A percentile compares a stretch with the other conserved stretches of the same genome.
These are phyloP conservation scores for Zingel zingel DNA, from an alignment of 2,113 vertebrate species.

Conservation along the genomic window DNA sequence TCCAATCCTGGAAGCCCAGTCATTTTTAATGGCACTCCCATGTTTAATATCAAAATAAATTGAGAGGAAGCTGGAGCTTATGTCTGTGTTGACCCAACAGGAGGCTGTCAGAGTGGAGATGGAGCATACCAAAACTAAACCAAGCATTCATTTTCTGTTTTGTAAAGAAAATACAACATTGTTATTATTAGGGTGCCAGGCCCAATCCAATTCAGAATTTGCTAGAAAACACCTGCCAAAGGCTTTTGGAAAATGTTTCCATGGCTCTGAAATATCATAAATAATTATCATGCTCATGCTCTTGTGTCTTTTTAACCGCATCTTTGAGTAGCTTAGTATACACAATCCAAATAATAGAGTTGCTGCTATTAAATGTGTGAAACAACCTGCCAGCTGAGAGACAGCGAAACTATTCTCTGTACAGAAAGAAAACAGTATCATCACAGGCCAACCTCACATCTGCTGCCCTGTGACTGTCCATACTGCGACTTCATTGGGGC, in stretches of 20 bases:
- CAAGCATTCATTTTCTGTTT: conserved; percentile 56
- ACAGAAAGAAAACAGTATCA: conserved; percentile 31
- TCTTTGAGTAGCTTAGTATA: conserved; percentile 54
- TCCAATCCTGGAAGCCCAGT: conserved; percentile 53
- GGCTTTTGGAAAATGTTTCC: conserved; percentile 76
- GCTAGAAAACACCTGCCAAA: conserved; percentile 66
- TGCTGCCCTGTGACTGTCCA: conserved; percentile 36
- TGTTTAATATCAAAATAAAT: conserved; percentile 70
- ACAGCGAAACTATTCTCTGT: conserved; percentile 27
- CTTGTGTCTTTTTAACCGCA: conserved; percentile 55
- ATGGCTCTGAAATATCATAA: conserved; percentile 75
- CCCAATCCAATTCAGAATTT: conserved; percentile 66
- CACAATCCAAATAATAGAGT: conserved; percentile 57
- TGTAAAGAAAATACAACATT: conserved; percentile 51
- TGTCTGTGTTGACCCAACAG: conserved; percentile 47
- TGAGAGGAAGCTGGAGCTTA: conserved; percentile 49
- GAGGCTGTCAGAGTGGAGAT: conserved; percentile 63
- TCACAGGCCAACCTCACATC: conserved; percentile 26
- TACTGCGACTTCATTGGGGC: conserved; percentile 31
- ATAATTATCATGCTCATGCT: conserved; percentile 80
- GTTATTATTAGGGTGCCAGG: conserved; percentile 56
- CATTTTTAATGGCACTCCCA: conserved; percentile 60
- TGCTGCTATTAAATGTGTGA: conserved; percentile 57
- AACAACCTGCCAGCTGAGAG: conserved; percentile 50
- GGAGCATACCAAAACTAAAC: conserved; percentile 59